Evolutionary conservation across 2,888 invertebrate genomes (phyloP).

Genomic region (Dorcus parallelipipedus): DNA sequence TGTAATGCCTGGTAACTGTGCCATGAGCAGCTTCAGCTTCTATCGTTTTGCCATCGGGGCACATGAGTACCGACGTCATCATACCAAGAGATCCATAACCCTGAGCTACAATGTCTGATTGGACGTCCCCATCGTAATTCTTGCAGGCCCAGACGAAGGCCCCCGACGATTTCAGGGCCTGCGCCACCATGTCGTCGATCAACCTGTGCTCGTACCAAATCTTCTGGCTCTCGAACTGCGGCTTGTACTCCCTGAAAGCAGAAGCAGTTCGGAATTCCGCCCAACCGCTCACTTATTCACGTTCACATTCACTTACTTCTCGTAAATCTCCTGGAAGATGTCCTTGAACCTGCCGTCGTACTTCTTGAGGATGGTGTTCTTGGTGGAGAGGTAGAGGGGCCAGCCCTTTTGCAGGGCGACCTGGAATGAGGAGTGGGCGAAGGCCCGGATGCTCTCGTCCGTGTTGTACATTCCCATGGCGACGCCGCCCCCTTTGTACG

Average conservation of each 20-base stretch:
- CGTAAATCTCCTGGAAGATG: slow-evolving; percentile 85
- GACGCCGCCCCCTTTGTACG: slow-evolving; percentile 72
- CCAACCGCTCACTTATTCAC: too few relatives aligned
- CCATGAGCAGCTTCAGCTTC: slow-evolving; percentile 92
- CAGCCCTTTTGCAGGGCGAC: slow-evolving; percentile 79
- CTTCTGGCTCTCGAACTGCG: slow-evolving; percentile 68
- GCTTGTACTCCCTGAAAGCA: slow-evolving; percentile 62
- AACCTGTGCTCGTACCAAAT: slow-evolving; percentile 91
- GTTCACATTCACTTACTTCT: slow-evolving; percentile 56
- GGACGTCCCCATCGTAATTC: slow-evolving; percentile 91
- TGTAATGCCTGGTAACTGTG: slow-evolving; percentile 85
- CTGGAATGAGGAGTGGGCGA: slow-evolving; percentile 87
- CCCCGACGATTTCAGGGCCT: slow-evolving; percentile 76
- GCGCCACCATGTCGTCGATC: slow-evolving; percentile 92
- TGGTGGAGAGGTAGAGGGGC: slow-evolving; percentile 88
- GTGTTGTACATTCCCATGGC: slow-evolving; percentile 90
- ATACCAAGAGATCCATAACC: slow-evolving; percentile 80
- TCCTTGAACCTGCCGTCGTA: slow-evolving; percentile 92
- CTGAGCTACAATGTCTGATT: slow-evolving; percentile 82
- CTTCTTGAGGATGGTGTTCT: slow-evolving; percentile 85
- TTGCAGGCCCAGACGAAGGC: slow-evolving; percentile 92
- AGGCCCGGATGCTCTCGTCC: slow-evolving; percentile 77
- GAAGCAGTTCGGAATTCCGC: neutral
- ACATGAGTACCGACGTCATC: slow-evolving; percentile 89
- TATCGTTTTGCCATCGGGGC: slow-evolving; percentile 83